Conservation (phyloP, 2,888 invertebrate species). For the Panopea generosa region DNA sequence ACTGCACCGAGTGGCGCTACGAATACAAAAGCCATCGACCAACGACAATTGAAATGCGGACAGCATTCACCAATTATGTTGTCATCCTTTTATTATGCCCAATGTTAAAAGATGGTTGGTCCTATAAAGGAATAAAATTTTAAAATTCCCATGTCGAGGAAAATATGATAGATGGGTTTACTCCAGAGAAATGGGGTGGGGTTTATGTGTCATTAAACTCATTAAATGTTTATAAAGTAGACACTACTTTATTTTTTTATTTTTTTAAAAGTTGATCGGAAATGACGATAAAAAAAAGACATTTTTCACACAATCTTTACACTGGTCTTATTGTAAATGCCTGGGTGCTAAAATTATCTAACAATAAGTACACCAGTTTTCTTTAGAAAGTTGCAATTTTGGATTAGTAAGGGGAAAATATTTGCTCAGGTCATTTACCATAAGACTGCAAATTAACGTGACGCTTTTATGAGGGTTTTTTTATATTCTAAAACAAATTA, state of each 20-base stretch:
- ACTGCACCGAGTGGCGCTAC: slow-evolving; percentile 19
- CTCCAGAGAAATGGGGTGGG: slow-evolving; percentile 21
- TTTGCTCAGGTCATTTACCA: too few species aligned
- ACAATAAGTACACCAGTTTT: too few species aligned
- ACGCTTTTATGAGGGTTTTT: too few species aligned
- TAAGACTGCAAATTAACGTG: too few species aligned
- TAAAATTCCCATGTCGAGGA: slow-evolving; percentile 48
- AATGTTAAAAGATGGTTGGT: slow-evolving; percentile 44
- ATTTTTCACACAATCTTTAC: slow-evolving; percentile 46
- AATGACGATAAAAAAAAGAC: slow-evolving; percentile 54
- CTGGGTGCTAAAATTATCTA: too few species aligned
- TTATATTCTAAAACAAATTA: too few species aligned
- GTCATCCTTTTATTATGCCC: slow-evolving; percentile 58
- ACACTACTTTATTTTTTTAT: slow-evolving; percentile 11
- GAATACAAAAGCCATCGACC: slow-evolving; percentile 14
- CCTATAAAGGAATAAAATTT: slow-evolving; percentile 28
- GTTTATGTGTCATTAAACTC: slow-evolving; percentile 37
- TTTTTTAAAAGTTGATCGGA: slow-evolving; percentile 37
- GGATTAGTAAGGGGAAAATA: too few species aligned
- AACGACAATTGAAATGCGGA: slow-evolving; percentile 51
- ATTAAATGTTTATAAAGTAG: slow-evolving; percentile 25
- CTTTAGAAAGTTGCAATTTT: too few species aligned
- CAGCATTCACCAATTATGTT: slow-evolving; percentile 58
- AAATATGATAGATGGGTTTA: slow-evolving; percentile 48
- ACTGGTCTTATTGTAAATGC: too few species aligned